Base-by-base conservation (phyloP, 2,113 vertebrate species). In the Caloenas nicobarica region DNA sequence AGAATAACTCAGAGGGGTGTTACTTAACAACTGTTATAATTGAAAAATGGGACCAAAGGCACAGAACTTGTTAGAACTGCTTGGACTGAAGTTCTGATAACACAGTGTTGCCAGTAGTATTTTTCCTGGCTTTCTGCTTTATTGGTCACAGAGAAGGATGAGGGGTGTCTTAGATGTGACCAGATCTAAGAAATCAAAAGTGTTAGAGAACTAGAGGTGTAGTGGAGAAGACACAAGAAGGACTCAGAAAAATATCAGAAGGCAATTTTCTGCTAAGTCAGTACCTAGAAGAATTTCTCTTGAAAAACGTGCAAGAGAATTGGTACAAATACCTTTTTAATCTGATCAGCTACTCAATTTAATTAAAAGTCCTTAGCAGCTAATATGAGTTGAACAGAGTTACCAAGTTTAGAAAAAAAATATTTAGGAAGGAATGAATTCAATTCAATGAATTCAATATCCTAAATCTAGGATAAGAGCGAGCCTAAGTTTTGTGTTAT, bases 31-130 rank as follows among this genome's bases (percentile, higher is more conserved):
- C 91, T 91, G 81, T 65, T 96, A 24, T 88, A 93, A 86, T 93
- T 93, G 79, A 96, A 94, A 95, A 95, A 89, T 93, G 76, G 82
- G 81, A 93, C 76, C 46, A 79, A 95, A 96, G 46, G 56, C 87
- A 78, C 46, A 73, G 68, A 90, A 89, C 33, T 94, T 85, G 36
- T 80, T 73, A 83, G 62, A 86, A 92, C 40, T 94, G 29, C 81
- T 90, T 90, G 76, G 53, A 70, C 38, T 78, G 48, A 90, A 81
- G 34, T 73, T 91, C 62, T 77, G 62, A 73, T 86, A 82, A 46
- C 0, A 0, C 11, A 17, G 24, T 54, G 7, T 56, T 88, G 82
- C 76, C 82, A 86, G 50, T 60, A 80, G 14, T 61, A 23, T 89
- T 91, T 97, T 95, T 78, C 42, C 60, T 90, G 65, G 34, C 60